A percentile compares a stretch with the other conserved stretches of the same genome.
Evolutionary conservation across 2,113 vertebrate genomes (phyloP).

Genomic region (Semicossyphus pulcher): DNA sequence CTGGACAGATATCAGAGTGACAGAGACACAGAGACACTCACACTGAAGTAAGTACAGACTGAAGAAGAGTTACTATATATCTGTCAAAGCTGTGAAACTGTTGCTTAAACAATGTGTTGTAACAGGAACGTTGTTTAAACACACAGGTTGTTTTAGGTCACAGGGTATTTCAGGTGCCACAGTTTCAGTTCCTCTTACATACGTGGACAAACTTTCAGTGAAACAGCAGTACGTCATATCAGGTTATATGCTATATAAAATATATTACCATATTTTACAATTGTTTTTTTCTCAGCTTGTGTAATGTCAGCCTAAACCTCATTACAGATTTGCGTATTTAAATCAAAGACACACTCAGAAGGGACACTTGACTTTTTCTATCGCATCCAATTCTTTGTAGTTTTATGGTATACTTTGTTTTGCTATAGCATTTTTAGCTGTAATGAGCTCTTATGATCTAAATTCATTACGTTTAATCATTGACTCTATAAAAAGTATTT

Average conservation of each 20-base stretch:
- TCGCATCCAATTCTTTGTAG: too few relatives aligned
- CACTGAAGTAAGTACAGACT: constrained; percentile 25
- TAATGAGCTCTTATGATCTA: too few relatives aligned
- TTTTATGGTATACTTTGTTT: too few relatives aligned
- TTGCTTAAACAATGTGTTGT: not conserved
- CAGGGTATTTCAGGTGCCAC: not conserved
- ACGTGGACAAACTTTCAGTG: not conserved
- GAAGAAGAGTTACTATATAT: not conserved
- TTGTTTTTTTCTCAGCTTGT: not conserved
- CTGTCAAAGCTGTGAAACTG: not conserved
- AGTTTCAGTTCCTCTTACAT: too few relatives aligned
- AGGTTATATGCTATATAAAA: not conserved
- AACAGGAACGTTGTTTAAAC: not conserved
- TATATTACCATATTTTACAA: not conserved
- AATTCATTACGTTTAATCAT: too few relatives aligned
- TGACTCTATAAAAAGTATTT: too few relatives aligned
- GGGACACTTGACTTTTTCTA: too few relatives aligned
- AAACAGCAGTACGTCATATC: not conserved
- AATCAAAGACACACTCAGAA: too few relatives aligned
- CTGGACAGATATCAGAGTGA: not conserved
- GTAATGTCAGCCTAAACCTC: not conserved
- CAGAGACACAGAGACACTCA: not conserved
- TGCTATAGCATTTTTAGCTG: too few relatives aligned
- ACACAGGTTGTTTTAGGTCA: not conserved
- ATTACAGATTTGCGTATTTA: too few relatives aligned